These are phyloP conservation scores for Dasyurus viverrinus DNA, from an alignment of 2,113 vertebrate species.

Conservation along the genomic window DNA sequence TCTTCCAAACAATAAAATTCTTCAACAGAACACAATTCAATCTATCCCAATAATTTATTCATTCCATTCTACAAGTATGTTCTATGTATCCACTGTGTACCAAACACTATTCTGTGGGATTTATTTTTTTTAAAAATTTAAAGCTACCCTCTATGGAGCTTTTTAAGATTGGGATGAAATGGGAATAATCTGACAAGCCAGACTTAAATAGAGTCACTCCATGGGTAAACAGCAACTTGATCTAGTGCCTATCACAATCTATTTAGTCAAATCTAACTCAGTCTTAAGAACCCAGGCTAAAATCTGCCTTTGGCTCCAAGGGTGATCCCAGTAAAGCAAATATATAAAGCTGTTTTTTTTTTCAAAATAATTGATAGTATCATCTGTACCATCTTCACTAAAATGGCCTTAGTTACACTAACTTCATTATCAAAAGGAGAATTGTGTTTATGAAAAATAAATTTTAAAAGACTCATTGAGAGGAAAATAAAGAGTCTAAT, in stretches of 20 bases:
- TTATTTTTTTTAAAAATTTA: background rate
- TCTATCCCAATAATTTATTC: background rate
- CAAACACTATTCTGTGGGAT: background rate
- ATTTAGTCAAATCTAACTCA: background rate
- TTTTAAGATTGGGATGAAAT: background rate
- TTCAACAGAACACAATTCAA: background rate
- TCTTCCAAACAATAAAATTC: background rate
- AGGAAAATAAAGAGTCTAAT: constrained; percentile 21
- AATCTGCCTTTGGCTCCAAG: background rate
- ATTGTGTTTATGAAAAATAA: background rate
- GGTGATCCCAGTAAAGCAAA: background rate
- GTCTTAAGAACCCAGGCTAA: background rate
- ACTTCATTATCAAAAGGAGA: background rate
- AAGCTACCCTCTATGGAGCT: background rate
- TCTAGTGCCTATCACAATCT: background rate
- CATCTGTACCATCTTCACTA: background rate
- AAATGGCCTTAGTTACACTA: background rate
- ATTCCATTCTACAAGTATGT: background rate
- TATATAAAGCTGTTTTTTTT: background rate
- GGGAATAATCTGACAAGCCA: background rate
- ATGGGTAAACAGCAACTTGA: background rate
- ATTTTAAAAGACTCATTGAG: background rate
- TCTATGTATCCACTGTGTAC: background rate
- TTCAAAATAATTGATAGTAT: background rate
- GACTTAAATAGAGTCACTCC: background rate